Base-by-base conservation (phyloP, 2,797 vertebrate genomes). In the Nyctalus aviator region DNA sequence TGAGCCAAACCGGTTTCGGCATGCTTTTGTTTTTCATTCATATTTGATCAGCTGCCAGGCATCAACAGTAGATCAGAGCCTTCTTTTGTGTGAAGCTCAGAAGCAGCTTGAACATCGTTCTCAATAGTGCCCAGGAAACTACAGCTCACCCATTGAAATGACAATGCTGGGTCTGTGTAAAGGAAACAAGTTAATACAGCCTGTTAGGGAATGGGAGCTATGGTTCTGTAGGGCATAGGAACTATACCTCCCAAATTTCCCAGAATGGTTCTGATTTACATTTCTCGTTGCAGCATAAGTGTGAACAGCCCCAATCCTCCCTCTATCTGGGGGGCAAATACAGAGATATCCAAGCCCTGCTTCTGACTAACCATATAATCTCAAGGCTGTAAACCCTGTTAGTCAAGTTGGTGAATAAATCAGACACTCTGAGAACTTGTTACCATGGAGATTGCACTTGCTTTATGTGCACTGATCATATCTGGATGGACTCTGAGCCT, bases 61-160 rank as follows among this genome's bases (percentile, higher is more conserved):
- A n/a, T 23, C 48, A 35, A 2, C 4, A 4, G 10, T 46, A 21
- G 18, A 35, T 25, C 27, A 68, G 20, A 77, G 30, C 18, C 44
- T 78, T 8, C 8, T 68, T 78, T 94, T 68, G 55, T 44, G 27
- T 77, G 72, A 96, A 84, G 25, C 44, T 35, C 32, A 90, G 32
- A 53, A 32, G 32, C 6, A 32, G 11, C 37, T n/a, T 37, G 32
- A 50, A 48, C 41, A 59, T 32, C 27, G 2, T n/a, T 66, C n/a
- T 48, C 3, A 53, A 27, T 3, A n/a, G 55, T 57, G 15, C 27
- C 20, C 50, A 50, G 46, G 20, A 79, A 79, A 59, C 18, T 53
- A 46, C 0, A 92, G 13, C n/a, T 48, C 27, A 64, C n/a, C 37
- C 23, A 44, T 1, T 85, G n/a, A 23, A 59, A 88, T 78, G 71